These are phyloP conservation scores for Trachymyrmex septentrionalis DNA, from an alignment of 1,140 invertebrate genomes.

Conservation along the genomic window DNA sequence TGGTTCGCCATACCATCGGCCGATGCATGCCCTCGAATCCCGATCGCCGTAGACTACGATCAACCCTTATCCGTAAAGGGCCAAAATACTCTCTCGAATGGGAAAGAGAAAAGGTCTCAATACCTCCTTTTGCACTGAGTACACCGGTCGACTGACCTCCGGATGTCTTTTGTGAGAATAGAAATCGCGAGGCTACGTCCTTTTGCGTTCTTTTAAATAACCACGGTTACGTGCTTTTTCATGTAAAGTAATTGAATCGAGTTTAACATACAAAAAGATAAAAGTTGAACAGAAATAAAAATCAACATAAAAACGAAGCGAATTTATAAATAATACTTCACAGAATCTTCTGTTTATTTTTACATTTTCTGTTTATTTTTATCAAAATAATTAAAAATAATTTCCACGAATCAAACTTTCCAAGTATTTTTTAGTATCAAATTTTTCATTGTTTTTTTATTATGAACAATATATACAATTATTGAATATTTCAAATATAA, in stretches of 20 bases:
- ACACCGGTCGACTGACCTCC: conserved; percentile 5
- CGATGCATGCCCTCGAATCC: conserved; percentile 37
- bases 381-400: background rate
- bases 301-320: background rate
- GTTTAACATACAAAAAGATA: background rate
- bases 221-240: background rate
- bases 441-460: conserved; percentile 2
- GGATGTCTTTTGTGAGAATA: conserved; percentile 43
- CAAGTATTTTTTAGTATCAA: background rate
- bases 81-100: conserved; percentile 45
- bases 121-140: conserved; percentile 21
- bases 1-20: background rate
- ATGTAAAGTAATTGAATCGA: background rate
- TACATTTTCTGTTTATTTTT: background rate
- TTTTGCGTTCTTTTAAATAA: conserved; percentile 3
- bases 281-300: background rate
- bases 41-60: conserved; percentile 39
- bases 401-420: background rate
- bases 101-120: conserved; percentile 37
- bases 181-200: background rate
- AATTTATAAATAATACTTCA: background rate
- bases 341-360: background rate
- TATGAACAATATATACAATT: background rate
- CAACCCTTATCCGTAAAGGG: conserved; percentile 40
- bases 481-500: background rate